Percentiles rank a stretch among this genome's conserved stretches.
Conservation (phyloP, 2,797 vertebrate species). For the Gymnopithys bicolor region DNA sequence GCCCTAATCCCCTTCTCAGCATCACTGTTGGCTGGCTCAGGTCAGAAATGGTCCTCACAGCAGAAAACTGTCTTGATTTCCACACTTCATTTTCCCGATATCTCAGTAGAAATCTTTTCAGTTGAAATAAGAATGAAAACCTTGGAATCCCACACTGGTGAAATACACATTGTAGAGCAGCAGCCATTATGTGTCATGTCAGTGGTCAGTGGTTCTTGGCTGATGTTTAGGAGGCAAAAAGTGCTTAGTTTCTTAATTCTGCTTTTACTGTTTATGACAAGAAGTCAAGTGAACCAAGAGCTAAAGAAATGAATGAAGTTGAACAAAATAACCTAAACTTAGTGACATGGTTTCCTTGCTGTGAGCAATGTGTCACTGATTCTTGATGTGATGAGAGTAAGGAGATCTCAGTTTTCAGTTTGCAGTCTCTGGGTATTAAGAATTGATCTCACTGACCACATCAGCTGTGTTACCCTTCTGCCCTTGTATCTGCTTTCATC, state of each 20-base stretch:
- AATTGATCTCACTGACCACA: neutral
- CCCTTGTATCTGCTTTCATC: neutral
- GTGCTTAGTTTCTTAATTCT: neutral
- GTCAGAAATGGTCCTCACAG: neutral
- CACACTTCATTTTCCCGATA: neutral
- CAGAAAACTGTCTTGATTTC: slow-evolving; percentile 5
- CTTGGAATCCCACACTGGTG: neutral
- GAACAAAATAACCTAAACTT: slow-evolving; percentile 3
- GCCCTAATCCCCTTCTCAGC: neutral
- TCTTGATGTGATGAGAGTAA: neutral
- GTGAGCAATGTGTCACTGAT: neutral
- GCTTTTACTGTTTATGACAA: neutral
- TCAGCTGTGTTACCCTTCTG: neutral
- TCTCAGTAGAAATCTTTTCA: neutral
- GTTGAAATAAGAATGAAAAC: neutral
- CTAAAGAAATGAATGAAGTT: slow-evolving; percentile 17
- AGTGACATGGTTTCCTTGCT: neutral
- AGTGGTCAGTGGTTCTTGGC: neutral
- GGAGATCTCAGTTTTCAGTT: neutral
- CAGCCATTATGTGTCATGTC: neutral
- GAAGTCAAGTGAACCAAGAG: neutral
- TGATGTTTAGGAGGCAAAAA: neutral
- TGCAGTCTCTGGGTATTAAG: neutral
- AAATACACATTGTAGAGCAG: neutral
- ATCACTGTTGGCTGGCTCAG: neutral